Evolutionary conservation across 2,888 invertebrate genomes (phyloP).

Genomic region (Microdon myrmicae): DNA sequence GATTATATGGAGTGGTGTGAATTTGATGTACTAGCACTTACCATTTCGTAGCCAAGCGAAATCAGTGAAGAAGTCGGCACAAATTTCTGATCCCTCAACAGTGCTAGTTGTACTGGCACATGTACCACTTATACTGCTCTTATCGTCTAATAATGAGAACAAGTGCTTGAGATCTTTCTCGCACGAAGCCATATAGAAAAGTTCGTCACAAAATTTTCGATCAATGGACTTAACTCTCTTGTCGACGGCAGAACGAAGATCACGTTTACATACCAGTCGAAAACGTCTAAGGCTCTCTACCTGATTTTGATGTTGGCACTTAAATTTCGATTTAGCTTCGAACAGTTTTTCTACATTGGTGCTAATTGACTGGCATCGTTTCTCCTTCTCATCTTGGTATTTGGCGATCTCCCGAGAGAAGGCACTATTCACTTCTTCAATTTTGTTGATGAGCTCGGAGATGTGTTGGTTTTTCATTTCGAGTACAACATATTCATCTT

Average conservation of each 20-base stretch:
- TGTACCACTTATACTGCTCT: conserved; percentile 13
- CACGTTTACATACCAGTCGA: conserved; percentile 5
- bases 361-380: conserved; percentile 4
- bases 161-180: conserved; percentile 27
- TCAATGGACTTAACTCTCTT: conserved; percentile 27
- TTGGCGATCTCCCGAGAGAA: conserved; percentile 20
- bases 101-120: conserved; percentile 2
- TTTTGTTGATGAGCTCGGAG: conserved; percentile 1
- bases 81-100: background rate
- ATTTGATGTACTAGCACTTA: background rate
- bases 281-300: conserved; percentile 27
- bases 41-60: conserved; percentile 44
- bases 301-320: conserved; percentile 17
- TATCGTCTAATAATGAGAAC: conserved; percentile 30
- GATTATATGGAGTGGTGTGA: background rate
- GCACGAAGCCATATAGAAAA: conserved; percentile 38
- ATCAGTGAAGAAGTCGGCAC: conserved; percentile 21
- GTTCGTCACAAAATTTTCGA: conserved; percentile 42
- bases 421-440: conserved; percentile 9
- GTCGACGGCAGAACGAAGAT: conserved; percentile 2
- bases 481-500: conserved; percentile 9
- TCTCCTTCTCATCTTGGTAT: conserved; percentile 11
- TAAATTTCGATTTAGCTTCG: conserved; percentile 19
- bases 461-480: conserved; percentile 7
- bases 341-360: conserved; percentile 30